Evolutionary conservation across 2,113 vertebrate genomes (phyloP).

Genomic region (Festucalex cinctus): DNA sequence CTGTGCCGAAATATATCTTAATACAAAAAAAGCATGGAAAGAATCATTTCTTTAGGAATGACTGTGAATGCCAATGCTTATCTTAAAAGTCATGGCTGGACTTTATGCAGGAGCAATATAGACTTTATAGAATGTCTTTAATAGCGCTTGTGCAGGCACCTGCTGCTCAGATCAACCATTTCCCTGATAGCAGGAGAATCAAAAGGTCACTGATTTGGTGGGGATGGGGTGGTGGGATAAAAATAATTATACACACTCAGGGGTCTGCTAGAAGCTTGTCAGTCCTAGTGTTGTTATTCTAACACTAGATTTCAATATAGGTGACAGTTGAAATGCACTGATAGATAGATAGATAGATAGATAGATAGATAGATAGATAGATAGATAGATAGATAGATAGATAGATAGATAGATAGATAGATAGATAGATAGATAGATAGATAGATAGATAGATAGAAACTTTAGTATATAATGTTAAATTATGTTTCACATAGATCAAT

Average conservation of each 20-base stretch:
- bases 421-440: neutral
- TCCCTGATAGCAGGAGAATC: constrained; percentile 8
- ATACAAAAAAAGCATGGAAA: neutral
- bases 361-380: neutral
- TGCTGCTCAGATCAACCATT: constrained; percentile 9
- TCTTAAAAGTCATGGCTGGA: neutral
- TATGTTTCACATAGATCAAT: neutral
- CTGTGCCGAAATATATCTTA: neutral
- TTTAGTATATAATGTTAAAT: neutral
- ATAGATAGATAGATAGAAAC: neutral
- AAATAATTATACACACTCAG: constrained; percentile 2
- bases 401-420: constrained; percentile 2
- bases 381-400: constrained; percentile 2
- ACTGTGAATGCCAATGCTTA: constrained; percentile 9
- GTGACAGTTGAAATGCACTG: neutral
- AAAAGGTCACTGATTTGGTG: constrained; percentile 15
- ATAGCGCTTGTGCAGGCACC: neutral
- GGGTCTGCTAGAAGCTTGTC: neutral
- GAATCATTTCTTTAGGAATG: neutral
- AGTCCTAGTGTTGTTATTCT: neutral
- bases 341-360: neutral
- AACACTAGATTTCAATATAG: constrained; percentile 1
- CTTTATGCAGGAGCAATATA: neutral
- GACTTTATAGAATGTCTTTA: constrained; percentile 5
- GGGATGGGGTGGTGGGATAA: neutral